Evolutionary conservation across 1,140 invertebrate species (phyloP).

Genomic region (Nephila pilipes): DNA sequence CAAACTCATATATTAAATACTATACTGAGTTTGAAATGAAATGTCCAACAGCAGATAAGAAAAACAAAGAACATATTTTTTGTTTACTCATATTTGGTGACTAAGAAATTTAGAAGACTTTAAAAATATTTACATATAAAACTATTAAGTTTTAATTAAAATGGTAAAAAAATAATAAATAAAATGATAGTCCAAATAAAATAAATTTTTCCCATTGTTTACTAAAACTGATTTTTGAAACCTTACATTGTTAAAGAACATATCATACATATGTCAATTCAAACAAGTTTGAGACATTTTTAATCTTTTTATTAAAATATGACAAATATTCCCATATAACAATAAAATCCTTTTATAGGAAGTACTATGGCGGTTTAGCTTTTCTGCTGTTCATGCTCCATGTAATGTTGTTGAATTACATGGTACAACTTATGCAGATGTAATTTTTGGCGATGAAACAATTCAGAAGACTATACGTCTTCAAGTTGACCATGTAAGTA

Average conservation of each 20-base stretch:
- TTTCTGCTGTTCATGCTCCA: constrained; percentile 50
- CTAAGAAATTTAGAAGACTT: too few relatives aligned
- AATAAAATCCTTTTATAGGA: constrained; percentile 32
- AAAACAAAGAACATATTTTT: too few relatives aligned
- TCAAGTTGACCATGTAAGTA: constrained; percentile 73
- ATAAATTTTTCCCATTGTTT: too few relatives aligned
- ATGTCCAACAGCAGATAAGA: too few relatives aligned
- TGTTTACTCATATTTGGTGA: too few relatives aligned
- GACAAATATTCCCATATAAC: neutral
- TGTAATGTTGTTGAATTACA: constrained; percentile 30
- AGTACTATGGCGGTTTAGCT: constrained; percentile 67
- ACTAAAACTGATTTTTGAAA: too few relatives aligned
- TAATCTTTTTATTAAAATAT: neutral
- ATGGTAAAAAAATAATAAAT: too few relatives aligned
- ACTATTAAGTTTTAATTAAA: too few relatives aligned
- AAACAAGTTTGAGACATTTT: neutral
- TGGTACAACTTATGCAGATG: constrained; percentile 66
- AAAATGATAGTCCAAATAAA: too few relatives aligned
- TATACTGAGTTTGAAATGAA: too few relatives aligned
- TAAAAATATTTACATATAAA: too few relatives aligned
- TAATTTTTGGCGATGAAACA: constrained; percentile 65
- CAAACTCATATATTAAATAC: too few relatives aligned
- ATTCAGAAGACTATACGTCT: constrained; percentile 62
- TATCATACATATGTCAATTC: neutral
- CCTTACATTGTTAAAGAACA: neutral